phyloP scores from a whole-genome alignment of 2,113 vertebrate genomes.

The Dicerorhinus sumatrensis region DNA sequence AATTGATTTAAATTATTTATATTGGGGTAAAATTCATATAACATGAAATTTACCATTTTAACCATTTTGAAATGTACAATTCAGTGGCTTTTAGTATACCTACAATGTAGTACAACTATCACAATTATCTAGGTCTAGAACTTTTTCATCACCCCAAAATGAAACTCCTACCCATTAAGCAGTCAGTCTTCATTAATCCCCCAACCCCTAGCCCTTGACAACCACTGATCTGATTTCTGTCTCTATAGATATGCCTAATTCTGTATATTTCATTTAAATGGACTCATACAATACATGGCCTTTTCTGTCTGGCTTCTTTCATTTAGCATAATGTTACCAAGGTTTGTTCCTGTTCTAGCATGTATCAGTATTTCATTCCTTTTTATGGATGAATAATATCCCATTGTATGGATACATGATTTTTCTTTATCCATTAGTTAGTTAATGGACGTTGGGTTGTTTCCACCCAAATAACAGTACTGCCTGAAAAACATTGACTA shows the following conservation, averaged over 20 bases:
- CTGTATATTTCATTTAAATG: neutral
- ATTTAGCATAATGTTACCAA: neutral
- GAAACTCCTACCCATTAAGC: neutral
- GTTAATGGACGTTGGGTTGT: neutral
- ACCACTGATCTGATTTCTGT: neutral
- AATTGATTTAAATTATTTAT: neutral
- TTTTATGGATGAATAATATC: neutral
- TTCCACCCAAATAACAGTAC: neutral
- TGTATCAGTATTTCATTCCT: neutral
- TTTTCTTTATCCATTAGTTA: neutral
- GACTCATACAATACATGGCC: neutral
- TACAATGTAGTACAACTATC: neutral
- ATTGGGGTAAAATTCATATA: neutral
- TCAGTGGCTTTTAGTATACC: neutral
- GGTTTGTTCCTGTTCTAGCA: neutral
- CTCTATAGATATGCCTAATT: neutral
- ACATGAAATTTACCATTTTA: neutral
- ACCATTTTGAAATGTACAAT: neutral
- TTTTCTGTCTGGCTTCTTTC: neutral
- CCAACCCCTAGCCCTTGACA: neutral
- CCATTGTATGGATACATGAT: neutral
- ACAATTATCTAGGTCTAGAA: neutral
- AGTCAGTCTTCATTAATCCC: neutral
- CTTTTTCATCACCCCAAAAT: neutral
- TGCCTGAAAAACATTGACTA: neutral